phyloP scores from a whole-genome alignment of 2,888 invertebrate species.

The Drosophila mayaguana region DNA sequence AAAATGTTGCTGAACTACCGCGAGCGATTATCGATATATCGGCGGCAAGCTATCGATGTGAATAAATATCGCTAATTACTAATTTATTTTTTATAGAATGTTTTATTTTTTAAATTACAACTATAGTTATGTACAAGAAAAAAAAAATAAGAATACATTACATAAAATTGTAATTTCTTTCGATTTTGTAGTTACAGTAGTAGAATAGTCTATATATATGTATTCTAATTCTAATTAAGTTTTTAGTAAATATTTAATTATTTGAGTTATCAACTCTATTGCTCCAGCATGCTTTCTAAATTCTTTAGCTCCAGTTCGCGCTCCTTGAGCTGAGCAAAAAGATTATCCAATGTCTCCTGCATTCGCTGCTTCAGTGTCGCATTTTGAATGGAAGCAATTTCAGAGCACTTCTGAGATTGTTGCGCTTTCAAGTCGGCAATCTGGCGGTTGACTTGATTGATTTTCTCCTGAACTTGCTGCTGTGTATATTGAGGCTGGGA shows the following conservation, averaged over 20 bases:
- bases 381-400: constrained; percentile 94
- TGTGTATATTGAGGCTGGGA: constrained; percentile 82
- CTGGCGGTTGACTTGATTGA: constrained; percentile 90
- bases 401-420: constrained; percentile 91
- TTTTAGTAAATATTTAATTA: background rate
- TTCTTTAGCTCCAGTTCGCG: constrained; percentile 89
- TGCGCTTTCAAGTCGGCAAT: constrained; percentile 91
- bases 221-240: background rate
- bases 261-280: background rate
- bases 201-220: too few species aligned
- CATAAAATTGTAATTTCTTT: too few species aligned
- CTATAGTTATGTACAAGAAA: too few species aligned
- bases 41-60: constrained; percentile 32
- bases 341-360: constrained; percentile 91
- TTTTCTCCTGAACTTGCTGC: constrained; percentile 87
- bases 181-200: too few species aligned
- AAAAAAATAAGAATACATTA: too few species aligned
- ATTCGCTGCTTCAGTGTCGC: constrained; percentile 92
- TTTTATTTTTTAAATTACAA: background rate
- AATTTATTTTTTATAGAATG: background rate
- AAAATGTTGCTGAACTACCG: constrained; percentile 59
- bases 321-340: constrained; percentile 92
- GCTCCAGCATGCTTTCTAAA: constrained; percentile 82
- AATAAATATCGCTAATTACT: constrained; percentile 1
- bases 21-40: constrained; percentile 47